Conservation (phyloP, 2,113 vertebrate species). For the Ciconia boyciana region DNA sequence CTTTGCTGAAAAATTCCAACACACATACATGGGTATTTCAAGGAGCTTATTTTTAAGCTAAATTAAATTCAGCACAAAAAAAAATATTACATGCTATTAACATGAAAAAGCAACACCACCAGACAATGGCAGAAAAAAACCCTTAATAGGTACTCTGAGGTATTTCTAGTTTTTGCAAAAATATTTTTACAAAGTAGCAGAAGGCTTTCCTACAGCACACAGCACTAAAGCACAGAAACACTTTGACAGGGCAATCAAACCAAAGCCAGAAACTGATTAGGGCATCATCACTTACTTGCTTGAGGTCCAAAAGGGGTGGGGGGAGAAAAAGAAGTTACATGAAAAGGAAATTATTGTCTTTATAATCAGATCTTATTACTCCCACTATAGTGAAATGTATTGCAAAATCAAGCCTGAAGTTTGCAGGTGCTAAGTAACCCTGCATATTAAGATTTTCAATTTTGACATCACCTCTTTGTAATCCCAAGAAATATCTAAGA, state of each 20-base stretch:
- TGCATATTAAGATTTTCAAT: background rate
- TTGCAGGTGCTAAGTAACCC: background rate
- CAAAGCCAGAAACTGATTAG: background rate
- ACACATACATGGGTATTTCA: background rate
- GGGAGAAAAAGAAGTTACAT: background rate
- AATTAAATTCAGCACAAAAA: background rate
- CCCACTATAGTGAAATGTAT: background rate
- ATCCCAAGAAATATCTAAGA: background rate
- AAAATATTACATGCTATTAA: background rate
- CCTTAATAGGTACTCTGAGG: background rate
- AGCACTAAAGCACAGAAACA: background rate
- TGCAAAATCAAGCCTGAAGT: background rate
- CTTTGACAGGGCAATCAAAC: background rate
- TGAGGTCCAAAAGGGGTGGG: background rate
- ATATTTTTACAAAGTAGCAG: background rate
- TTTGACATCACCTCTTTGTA: background rate
- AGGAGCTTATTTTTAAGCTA: background rate
- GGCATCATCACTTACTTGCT: background rate
- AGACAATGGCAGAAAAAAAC: background rate
- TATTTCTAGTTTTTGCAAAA: background rate
- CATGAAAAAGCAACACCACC: background rate
- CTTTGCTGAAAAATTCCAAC: background rate
- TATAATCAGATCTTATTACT: background rate
- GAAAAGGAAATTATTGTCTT: background rate
- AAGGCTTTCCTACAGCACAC: background rate